phyloP scores from a whole-genome alignment of 2,888 invertebrate genomes.

The Diplolepis rosae region DNA sequence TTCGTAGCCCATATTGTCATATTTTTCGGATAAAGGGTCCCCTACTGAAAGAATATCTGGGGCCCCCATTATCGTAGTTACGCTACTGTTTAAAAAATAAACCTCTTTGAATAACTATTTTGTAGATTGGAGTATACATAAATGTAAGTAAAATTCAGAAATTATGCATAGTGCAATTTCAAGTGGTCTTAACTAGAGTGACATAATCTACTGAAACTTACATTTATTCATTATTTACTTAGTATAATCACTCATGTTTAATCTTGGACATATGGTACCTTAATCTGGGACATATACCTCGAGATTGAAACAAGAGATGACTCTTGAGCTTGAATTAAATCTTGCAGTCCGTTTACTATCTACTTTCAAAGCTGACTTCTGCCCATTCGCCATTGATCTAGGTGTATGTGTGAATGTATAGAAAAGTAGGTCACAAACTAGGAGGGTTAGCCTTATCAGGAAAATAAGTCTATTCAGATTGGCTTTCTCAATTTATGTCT shows the following conservation, averaged over 20 bases:
- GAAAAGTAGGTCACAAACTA: conserved; percentile 1
- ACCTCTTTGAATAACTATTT: background rate
- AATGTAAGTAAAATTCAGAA: background rate
- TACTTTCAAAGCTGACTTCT: conserved; percentile 18
- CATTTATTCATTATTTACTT: conserved; percentile 4
- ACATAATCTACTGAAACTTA: background rate
- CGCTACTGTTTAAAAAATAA: too few relatives aligned
- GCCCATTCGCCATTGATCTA: conserved; percentile 18
- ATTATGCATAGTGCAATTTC: conserved; percentile 18
- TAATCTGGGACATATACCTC: conserved; percentile 2
- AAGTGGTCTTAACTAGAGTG: conserved; percentile 20
- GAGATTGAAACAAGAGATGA: background rate
- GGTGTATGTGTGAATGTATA: conserved; percentile 1
- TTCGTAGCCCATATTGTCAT: too few relatives aligned
- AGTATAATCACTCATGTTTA: conserved; percentile 21
- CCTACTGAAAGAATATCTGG: too few relatives aligned
- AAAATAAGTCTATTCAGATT: background rate
- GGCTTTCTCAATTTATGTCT: background rate
- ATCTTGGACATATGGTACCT: conserved; percentile 20
- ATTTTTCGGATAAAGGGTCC: too few relatives aligned
- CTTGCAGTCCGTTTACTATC: conserved; percentile 14
- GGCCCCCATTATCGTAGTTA: too few relatives aligned
- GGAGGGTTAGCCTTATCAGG: background rate
- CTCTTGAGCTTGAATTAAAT: conserved; percentile 13
- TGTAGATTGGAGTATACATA: background rate